Percentiles rank a stretch among this genome's conserved stretches.
These are phyloP conservation scores for Craterocephalus amniculus DNA, from an alignment of 2,797 vertebrate genomes.

Conservation along the genomic window DNA sequence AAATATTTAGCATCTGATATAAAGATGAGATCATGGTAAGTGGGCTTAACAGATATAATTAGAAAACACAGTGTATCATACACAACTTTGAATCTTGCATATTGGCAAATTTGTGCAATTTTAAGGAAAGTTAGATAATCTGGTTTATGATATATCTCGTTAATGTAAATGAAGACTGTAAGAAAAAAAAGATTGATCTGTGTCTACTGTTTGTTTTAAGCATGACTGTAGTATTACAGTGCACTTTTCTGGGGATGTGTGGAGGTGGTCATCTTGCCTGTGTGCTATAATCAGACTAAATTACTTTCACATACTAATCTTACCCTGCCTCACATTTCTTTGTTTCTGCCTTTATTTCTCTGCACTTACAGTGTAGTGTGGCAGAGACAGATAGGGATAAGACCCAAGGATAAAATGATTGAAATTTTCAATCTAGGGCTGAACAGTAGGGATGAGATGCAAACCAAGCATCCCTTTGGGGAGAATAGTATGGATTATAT, in stretches of 20 bases:
- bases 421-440: slow-evolving; percentile 71
- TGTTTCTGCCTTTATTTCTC: slow-evolving; percentile 52
- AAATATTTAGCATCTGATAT: slow-evolving; percentile 6
- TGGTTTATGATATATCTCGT: background rate
- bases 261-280: slow-evolving; percentile 16
- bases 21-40: background rate
- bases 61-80: background rate
- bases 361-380: slow-evolving; percentile 49
- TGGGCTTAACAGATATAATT: too few relatives aligned
- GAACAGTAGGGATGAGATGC: slow-evolving; percentile 71
- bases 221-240: slow-evolving; percentile 9
- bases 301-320: slow-evolving; percentile 50
- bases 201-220: slow-evolving; percentile 24
- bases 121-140: background rate
- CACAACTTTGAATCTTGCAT: background rate
- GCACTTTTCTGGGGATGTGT: slow-evolving; percentile 13
- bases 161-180: too few relatives aligned
- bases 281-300: slow-evolving; percentile 48
- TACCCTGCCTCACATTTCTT: slow-evolving; percentile 44
- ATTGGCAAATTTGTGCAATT: background rate
- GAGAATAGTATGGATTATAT: slow-evolving; percentile 72
- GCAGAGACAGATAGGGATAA: slow-evolving; percentile 52
- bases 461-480: slow-evolving; percentile 73
- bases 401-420: slow-evolving; percentile 67
- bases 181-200: background rate